Conservation (phyloP, 2,797 vertebrate species). For the Ciconia nigra region DNA sequence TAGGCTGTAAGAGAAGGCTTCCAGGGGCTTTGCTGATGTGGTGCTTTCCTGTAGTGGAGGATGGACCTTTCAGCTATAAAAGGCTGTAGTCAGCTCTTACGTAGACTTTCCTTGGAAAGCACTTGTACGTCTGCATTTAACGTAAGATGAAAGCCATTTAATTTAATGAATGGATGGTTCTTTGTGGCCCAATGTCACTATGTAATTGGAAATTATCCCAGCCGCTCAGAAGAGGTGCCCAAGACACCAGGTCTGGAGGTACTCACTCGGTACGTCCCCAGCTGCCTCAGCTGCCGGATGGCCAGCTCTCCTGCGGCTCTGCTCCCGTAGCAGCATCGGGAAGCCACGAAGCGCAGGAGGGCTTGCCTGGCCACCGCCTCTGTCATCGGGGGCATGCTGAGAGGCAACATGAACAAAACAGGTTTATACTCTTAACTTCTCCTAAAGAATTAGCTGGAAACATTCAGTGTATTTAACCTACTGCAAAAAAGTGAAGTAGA, state of each 20-base stretch:
- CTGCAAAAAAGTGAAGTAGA: background rate
- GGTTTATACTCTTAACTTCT: background rate
- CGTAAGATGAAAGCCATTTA: background rate
- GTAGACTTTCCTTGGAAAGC: background rate
- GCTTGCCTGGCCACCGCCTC: conserved; percentile 82
- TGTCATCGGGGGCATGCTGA: conserved; percentile 77
- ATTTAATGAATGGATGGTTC: background rate
- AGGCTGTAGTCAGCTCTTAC: background rate
- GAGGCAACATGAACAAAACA: background rate
- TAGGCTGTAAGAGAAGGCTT: background rate
- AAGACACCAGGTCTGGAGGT: background rate
- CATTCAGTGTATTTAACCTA: background rate
- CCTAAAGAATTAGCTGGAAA: background rate
- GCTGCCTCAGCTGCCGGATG: conserved; percentile 77
- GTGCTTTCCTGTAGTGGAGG: background rate
- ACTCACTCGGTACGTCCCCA: conserved; percentile 79
- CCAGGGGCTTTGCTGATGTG: background rate
- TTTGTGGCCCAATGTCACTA: background rate
- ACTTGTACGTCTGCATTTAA: accelerated
- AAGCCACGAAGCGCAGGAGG: conserved; percentile 80
- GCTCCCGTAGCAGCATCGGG: conserved; percentile 82
- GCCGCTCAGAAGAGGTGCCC: background rate
- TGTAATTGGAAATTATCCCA: no score
- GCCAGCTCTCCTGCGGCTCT: conserved; percentile 76
- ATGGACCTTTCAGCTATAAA: background rate